Percentiles rank a stretch among this genome's conserved stretches.
Evolutionary conservation across 2,888 invertebrate genomes (phyloP).

Genomic region (Meiosimyza platycephala): DNA sequence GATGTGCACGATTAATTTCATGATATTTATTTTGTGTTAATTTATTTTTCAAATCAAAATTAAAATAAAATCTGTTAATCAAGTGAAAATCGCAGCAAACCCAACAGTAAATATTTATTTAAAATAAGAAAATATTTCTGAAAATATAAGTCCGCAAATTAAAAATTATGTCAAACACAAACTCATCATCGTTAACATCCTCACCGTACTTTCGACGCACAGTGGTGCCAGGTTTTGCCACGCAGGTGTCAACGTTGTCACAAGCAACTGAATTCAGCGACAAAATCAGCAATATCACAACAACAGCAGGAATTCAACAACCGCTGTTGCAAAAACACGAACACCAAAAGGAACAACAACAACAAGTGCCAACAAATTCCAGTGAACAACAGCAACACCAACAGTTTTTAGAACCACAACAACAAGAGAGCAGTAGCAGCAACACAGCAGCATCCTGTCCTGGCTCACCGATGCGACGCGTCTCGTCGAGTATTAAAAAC

Average conservation of each 20-base stretch:
- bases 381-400: constrained; percentile 40
- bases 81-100: background rate
- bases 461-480: constrained; percentile 64
- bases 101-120: constrained; percentile 8
- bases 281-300: constrained; percentile 19
- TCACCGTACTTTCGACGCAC: constrained; percentile 48
- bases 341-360: constrained; percentile 46
- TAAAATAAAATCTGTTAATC: background rate
- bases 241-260: constrained; percentile 47
- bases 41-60: background rate
- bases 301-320: constrained; percentile 17
- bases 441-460: constrained; percentile 58
- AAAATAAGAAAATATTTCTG: constrained; percentile 13
- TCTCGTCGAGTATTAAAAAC: constrained; percentile 62
- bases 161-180: constrained; percentile 51
- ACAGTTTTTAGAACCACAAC: constrained; percentile 23
- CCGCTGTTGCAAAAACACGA: constrained; percentile 8
- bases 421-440: constrained; percentile 34
- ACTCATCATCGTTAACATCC: constrained; percentile 43
- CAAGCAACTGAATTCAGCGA: constrained; percentile 36
- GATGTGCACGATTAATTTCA: no score
- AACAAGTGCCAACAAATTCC: constrained; percentile 18
- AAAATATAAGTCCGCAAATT: constrained; percentile 14
- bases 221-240: constrained; percentile 56
- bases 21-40: no score